These are phyloP conservation scores for Cuniculus paca DNA, from an alignment of 2,797 vertebrate species.

Conservation along the genomic window DNA sequence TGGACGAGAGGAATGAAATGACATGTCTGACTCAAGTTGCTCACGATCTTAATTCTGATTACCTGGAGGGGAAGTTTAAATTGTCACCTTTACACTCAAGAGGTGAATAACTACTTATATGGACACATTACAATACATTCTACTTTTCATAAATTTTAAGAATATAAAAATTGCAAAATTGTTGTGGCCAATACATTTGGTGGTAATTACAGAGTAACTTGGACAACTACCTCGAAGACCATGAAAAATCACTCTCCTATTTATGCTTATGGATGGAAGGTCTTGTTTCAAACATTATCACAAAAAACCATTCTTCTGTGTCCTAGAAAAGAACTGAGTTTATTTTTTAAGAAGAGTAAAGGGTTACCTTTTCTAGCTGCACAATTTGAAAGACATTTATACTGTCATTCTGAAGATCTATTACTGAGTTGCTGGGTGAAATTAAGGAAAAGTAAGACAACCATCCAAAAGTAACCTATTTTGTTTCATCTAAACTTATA, in stretches of 20 bases:
- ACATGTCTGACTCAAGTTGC: neutral
- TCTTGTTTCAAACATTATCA: neutral
- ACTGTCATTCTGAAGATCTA: neutral
- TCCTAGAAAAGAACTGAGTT: neutral
- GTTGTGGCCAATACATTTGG: neutral
- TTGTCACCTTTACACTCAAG: neutral
- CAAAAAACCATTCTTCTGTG: neutral
- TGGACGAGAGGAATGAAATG: neutral
- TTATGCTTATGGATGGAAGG: neutral
- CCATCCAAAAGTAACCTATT: neutral
- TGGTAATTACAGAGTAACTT: neutral
- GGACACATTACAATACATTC: neutral
- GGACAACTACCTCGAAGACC: neutral
- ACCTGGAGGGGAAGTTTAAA: neutral
- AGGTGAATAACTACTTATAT: neutral
- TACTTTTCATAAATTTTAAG: neutral
- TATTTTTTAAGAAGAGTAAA: neutral
- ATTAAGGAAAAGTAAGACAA: neutral
- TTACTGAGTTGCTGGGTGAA: neutral
- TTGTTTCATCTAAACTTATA: neutral
- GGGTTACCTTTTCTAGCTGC: neutral
- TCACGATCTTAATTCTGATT: neutral
- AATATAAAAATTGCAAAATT: neutral
- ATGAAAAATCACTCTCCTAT: neutral
- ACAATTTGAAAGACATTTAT: neutral